These are phyloP conservation scores for Dicycla oo DNA, from an alignment of 2,888 invertebrate species.

Conservation along the genomic window DNA sequence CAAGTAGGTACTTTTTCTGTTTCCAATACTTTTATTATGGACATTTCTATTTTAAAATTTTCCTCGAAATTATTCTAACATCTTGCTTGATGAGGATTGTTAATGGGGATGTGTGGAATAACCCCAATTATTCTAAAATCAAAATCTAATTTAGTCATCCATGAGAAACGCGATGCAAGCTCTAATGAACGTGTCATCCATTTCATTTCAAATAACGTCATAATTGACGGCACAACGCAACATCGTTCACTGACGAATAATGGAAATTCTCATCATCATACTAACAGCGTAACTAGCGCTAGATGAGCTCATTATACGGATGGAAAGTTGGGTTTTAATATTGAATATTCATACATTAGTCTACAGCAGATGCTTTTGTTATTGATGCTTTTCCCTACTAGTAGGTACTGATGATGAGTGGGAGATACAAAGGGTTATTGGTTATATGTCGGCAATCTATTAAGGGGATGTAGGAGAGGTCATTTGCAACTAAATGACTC, in stretches of 20 bases:
- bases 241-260: conserved; percentile 26
- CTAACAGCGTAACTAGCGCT: background rate
- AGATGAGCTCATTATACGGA: background rate
- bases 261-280: conserved; percentile 28
- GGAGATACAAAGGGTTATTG: too few species aligned
- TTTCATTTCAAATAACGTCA: conserved; percentile 36
- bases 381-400: background rate
- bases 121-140: background rate
- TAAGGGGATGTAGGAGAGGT: too few species aligned
- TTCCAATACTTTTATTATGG: background rate
- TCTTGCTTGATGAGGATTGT: too few species aligned
- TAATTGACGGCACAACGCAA: conserved; percentile 16
- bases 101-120: too few species aligned
- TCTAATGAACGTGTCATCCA: conserved; percentile 28
- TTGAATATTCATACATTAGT: background rate
- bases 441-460: too few species aligned
- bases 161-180: conserved; percentile 8
- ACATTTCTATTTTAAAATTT: background rate
- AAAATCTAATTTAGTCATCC: conserved; percentile 6
- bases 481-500: too few species aligned
- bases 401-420: background rate
- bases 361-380: background rate
- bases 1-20: background rate
- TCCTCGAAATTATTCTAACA: too few species aligned
- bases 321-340: background rate